phyloP scores from a whole-genome alignment of 2,888 invertebrate species.

The Eudasyphora cyanicolor region DNA sequence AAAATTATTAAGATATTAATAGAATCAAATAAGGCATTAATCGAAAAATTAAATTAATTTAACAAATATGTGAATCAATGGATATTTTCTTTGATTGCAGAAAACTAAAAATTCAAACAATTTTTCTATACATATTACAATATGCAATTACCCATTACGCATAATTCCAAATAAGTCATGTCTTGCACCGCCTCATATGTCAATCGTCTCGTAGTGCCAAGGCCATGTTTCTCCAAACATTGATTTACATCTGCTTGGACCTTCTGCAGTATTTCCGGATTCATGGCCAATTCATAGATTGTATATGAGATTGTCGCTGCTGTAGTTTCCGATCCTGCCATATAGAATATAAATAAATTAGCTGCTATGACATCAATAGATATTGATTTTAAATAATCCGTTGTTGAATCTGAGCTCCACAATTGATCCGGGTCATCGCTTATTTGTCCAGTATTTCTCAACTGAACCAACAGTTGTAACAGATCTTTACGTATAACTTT shows the following conservation, averaged over 20 bases:
- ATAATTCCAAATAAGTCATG: constrained; percentile 79
- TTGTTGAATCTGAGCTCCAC: constrained; percentile 73
- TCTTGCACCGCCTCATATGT: constrained; percentile 79
- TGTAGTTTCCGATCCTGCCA: constrained; percentile 81
- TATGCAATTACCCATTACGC: constrained; percentile 75
- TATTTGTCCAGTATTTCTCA: constrained; percentile 77
- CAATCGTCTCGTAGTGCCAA: constrained; percentile 70
- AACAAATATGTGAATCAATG: no score
- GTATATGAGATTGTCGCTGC: constrained; percentile 78
- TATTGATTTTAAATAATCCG: constrained; percentile 72
- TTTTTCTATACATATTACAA: background rate
- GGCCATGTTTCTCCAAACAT: constrained; percentile 73
- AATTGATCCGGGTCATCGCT: constrained; percentile 71
- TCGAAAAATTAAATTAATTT: no score
- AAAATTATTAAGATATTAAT: no score
- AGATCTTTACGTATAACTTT: constrained; percentile 79
- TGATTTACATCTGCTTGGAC: constrained; percentile 76
- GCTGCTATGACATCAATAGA: constrained; percentile 77
- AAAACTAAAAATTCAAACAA: background rate
- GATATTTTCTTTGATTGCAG: no score
- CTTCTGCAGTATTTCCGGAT: constrained; percentile 77
- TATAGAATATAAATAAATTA: constrained; percentile 79
- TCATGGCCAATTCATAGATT: constrained; percentile 78
- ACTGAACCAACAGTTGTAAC: constrained; percentile 79
- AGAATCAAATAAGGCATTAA: no score